phyloP scores from a whole-genome alignment of 2,888 invertebrate genomes.

The Nyleta sp. region DNA sequence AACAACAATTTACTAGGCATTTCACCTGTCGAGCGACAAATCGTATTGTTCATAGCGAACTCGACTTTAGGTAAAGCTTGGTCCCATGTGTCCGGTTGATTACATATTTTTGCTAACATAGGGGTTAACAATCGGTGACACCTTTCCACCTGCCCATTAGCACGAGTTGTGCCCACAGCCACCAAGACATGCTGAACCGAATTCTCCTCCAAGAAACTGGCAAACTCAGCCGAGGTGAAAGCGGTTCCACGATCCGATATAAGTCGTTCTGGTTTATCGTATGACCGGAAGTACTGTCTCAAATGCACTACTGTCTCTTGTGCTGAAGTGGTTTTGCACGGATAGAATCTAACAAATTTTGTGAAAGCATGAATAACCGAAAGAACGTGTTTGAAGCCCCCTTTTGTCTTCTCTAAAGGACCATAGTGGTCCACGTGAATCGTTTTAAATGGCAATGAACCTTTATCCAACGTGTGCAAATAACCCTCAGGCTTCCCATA shows the following conservation, averaged over 20 bases:
- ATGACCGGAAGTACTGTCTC: conserved; percentile 1
- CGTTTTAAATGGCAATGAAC: not conserved
- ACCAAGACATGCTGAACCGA: conserved; percentile 1
- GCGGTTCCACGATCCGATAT: not conserved
- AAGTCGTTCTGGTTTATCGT: not conserved
- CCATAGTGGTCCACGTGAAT: conserved; percentile 14
- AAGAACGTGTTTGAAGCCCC: not conserved
- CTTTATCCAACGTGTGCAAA: not conserved
- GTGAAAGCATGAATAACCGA: conserved; percentile 68
- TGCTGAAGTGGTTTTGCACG: not conserved
- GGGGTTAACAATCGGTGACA: not conserved
- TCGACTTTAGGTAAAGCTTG: not conserved
- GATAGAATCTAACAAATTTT: conserved; percentile 4
- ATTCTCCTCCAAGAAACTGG: not conserved
- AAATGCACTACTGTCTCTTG: not conserved
- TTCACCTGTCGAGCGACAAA: not conserved
- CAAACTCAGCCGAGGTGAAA: not conserved
- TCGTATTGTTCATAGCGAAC: conserved; percentile 13
- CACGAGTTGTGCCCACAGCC: conserved; percentile 8
- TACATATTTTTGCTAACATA: conserved; percentile 14
- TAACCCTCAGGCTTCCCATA: not conserved
- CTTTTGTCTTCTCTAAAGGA: not conserved
- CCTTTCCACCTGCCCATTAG: conserved; percentile 2
- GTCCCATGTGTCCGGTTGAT: not conserved
- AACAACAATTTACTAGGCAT: conserved; percentile 2